Percentiles rank a stretch among this genome's conserved stretches.
Conservation (phyloP, 2,113 vertebrate genomes). For the Cichladusa arquata region DNA sequence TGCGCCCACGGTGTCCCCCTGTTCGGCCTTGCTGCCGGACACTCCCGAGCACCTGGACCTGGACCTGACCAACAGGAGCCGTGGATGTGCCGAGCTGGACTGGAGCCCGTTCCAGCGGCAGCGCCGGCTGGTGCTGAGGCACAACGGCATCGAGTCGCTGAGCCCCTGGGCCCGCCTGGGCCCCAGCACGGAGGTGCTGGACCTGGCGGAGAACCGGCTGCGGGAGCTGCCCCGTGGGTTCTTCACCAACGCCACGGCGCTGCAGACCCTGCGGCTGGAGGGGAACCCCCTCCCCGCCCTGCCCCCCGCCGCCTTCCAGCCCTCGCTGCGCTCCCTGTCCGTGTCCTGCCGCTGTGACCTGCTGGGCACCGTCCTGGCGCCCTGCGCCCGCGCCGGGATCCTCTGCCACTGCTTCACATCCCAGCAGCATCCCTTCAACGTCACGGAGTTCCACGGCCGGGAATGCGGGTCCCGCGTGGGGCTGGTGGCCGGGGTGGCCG, state of each 20-base stretch:
- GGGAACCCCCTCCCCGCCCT: not conserved
- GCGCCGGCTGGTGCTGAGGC: not conserved
- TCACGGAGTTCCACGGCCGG: not conserved
- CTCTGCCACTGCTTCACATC: rapidly evolving
- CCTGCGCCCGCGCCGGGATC: rapidly evolving
- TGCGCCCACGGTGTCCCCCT: rapidly evolving
- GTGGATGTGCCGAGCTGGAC: rapidly evolving
- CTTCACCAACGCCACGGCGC: not conserved
- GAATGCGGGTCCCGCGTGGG: rapidly evolving
- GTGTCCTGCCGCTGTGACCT: conserved; percentile 19
- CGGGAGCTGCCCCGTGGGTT: rapidly evolving
- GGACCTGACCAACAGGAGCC: not conserved
- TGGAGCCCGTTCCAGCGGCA: rapidly evolving
- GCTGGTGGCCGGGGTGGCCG: not conserved
- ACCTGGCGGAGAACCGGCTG: conserved; percentile 36
- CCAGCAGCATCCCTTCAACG: rapidly evolving
- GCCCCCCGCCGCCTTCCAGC: not conserved
- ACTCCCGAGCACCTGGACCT: rapidly evolving
- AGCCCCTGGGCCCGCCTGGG: not conserved
- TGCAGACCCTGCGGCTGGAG: not conserved
- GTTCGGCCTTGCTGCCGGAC: rapidly evolving
- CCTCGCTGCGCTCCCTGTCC: not conserved
- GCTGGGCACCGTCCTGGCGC: rapidly evolving
- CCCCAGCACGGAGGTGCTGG: not conserved
- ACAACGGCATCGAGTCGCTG: not conserved